These are phyloP conservation scores for Meloidogyne hapla DNA, from an alignment of 1,140 invertebrate species.

Conservation along the genomic window DNA sequence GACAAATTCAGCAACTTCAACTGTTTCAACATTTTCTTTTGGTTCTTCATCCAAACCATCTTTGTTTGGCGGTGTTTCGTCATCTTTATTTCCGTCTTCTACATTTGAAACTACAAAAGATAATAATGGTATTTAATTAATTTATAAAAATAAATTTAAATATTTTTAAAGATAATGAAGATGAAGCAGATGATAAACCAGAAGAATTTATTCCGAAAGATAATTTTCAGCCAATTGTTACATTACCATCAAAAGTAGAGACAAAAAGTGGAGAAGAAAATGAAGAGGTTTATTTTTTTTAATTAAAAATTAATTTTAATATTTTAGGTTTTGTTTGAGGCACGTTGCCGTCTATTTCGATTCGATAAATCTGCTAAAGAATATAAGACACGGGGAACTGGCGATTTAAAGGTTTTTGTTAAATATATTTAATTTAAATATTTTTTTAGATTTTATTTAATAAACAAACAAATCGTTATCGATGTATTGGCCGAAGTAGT, in stretches of 20 bases:
- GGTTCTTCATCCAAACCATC: background rate
- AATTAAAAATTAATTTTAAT: background rate
- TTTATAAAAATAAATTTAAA: background rate
- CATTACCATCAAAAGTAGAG: conserved; percentile 65
- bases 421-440: background rate
- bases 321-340: conserved; percentile 45
- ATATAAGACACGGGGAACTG: conserved; percentile 68
- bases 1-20: background rate
- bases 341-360: conserved; percentile 52
- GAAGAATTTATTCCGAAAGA: conserved; percentile 36
- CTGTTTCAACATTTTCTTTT: background rate
- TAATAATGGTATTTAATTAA: background rate
- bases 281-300: conserved; percentile 40
- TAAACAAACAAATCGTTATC: conserved; percentile 36
- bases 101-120: background rate
- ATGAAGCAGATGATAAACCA: conserved; percentile 24
- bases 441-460: conserved; percentile 30
- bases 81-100: background rate
- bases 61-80: conserved; percentile 4
- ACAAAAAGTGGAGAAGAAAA: conserved; percentile 57
- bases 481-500: conserved; percentile 65
- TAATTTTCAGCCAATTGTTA: conserved; percentile 66
- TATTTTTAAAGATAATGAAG: conserved; percentile 8
- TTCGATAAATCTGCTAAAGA: conserved; percentile 56
- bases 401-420: conserved; percentile 65